Percentiles rank a stretch among this genome's conserved stretches.
phyloP scores from a whole-genome alignment of 2,113 vertebrate species.

The Eulemur macaco region DNA sequence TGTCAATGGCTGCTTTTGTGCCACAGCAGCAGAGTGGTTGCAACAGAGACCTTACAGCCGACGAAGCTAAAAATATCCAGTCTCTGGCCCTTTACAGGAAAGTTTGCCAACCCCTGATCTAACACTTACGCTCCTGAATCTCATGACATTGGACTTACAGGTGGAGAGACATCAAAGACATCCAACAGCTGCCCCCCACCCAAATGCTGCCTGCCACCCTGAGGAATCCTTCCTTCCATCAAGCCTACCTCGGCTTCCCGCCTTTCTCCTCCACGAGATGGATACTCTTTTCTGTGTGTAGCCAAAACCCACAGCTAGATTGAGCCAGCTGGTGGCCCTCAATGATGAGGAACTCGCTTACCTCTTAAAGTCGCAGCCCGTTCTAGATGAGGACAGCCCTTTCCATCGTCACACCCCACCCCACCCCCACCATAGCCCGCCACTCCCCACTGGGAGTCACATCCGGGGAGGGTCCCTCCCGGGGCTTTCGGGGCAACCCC shows the following conservation, averaged over 20 bases:
- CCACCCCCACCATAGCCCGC: background rate
- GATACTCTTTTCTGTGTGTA: background rate
- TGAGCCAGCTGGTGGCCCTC: background rate
- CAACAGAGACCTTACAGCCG: background rate
- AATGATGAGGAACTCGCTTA: background rate
- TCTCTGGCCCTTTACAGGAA: background rate
- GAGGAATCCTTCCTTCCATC: background rate
- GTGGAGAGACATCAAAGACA: background rate
- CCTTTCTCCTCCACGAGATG: background rate
- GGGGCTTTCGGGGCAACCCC: background rate
- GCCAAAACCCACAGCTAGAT: background rate
- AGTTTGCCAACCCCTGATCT: background rate
- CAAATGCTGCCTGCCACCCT: background rate
- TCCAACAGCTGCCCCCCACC: background rate
- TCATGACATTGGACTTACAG: background rate
- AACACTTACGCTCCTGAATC: background rate
- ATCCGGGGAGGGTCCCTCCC: background rate
- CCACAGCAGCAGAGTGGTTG: background rate
- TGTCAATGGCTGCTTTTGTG: background rate
- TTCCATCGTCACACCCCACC: background rate
- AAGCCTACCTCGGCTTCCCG: background rate
- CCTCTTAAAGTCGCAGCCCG: rapidly evolving
- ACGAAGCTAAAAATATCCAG: background rate
- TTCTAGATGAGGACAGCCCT: background rate
- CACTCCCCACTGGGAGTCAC: background rate